Evolutionary conservation across 37 sponge, comb jelly and placozoan genomes (phyloP), one percentile per base, ranked within the genome.

Genomic region (Theonella swinhoei): DNA sequence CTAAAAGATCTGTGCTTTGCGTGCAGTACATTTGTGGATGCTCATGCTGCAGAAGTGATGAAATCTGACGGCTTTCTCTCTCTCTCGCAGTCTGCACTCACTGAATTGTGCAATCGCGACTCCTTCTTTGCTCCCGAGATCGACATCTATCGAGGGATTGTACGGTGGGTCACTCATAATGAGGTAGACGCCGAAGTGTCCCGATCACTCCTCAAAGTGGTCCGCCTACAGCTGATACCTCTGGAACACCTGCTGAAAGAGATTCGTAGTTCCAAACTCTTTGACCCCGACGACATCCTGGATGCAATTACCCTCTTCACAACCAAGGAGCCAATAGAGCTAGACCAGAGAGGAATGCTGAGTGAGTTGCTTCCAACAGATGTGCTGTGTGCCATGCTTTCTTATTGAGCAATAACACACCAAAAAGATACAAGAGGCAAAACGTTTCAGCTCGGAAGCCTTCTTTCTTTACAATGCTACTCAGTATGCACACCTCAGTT

Each of bases 61-160:
- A 90, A 87, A 25, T 78, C 90, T 4, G 94, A 93, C 9, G 88
- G 91, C 4, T 93, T 96, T 71, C 71, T 90, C 37, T 80, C 90
- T 2, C 80, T 96, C 64, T 93, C 94, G 2, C 78, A 87, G 43
- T 41, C 84, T 17, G 84, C 94, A 7, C 83, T 96, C 71, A 43
- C 63, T 0, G 91, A 96, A 22, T 87, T 97, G 39, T 34, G 95
- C 8, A n/a, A 73, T 7, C 60, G 98, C 19, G 91, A 87, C 59
- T 96, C 96, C 14, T 96, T 96, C 89, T 96, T 81, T 80, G 91
- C 94, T 14, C 87, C 85, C 0, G 99, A 99, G 77, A 83, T 93
- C 30, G 94, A 93, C 11, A 93, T 99, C 34, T 93, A 90, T 77
- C 68, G 77, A 1, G 91, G 87, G 17, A 80, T 96, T 1, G 39